Base-by-base conservation (phyloP, 2,888 invertebrate species). In the Perdita meconis region DNA sequence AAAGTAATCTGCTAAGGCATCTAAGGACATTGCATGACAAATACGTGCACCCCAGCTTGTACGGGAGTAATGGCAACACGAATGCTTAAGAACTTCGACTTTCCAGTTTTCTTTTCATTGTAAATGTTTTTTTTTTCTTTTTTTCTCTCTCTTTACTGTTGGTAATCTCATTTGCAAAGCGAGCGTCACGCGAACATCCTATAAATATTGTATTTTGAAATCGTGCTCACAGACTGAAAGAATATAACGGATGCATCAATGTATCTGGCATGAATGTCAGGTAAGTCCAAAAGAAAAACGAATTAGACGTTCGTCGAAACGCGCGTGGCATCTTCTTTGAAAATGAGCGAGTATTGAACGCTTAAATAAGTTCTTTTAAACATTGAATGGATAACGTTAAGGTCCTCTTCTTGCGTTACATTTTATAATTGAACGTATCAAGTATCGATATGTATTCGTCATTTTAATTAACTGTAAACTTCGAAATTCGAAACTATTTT, bases 1-100 rank as follows among this genome's bases (percentile, higher is more conserved):
- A 96, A 90, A 96, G 96, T 78, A 96, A 96, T 92, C 92, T 96
- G 78, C 91, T 96, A 80, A 94, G 96, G 81, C 96, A 96, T 90
- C 92, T 96, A 90, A 94, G 96, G 90, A 96, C 96, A 38, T 92
- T 96, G 78, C 96, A 96, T 93, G 96, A 96, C 92, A 95, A 95
- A 92, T 94, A 95, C 75, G 93, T 94, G 71, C 93, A 93, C 84
- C 93, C 93, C 34, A 92, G 89, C 86, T 89, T 90, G 16, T 92
- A 91, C 74, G 92, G 92, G 36, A 92, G 91, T 76, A 92, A 92
- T 61, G 92, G 92, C 57, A 92, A 89, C 82, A 91, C 91, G 74
- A 92, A 92, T 82, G 86, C 90, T 88, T 92, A 92, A 87, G 69
- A n/a, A n/a, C n/a, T n/a, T n/a, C n/a, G n/a, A n/a, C n/a, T n/a